Evolutionary conservation across 1,140 invertebrate species (phyloP).

Genomic region (Andricus grossulariae): DNA sequence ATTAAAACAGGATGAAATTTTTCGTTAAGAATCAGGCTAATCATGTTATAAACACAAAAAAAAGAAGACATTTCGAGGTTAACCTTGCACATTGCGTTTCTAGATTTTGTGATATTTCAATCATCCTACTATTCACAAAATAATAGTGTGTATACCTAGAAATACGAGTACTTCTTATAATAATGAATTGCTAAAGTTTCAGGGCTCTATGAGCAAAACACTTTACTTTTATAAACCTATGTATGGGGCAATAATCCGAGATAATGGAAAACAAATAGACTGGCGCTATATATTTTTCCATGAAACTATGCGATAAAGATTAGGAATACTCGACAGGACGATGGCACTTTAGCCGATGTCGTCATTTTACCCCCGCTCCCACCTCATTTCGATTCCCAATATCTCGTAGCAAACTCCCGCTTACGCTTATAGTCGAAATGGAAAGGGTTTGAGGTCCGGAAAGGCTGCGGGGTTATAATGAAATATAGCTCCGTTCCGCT

Average conservation of each 20-base stretch:
- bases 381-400: slow-evolving; percentile 44
- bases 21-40: no score
- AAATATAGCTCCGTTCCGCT: slow-evolving; percentile 75
- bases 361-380: slow-evolving; percentile 1
- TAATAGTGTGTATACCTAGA: no score
- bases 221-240: background rate
- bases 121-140: no score
- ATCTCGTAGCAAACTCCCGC: slow-evolving; percentile 44
- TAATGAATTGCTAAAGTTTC: no score
- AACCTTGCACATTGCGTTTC: no score
- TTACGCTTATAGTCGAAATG: slow-evolving; percentile 59
- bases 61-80: no score
- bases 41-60: no score
- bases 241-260: background rate
- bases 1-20: no score
- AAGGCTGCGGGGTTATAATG: slow-evolving; percentile 75
- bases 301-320: background rate
- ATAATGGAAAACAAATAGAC: slow-evolving; percentile 17
- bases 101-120: no score
- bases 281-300: slow-evolving; percentile 1
- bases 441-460: slow-evolving; percentile 71
- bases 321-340: background rate
- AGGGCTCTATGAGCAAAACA: no score
- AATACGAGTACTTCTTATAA: no score
- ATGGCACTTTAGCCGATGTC: slow-evolving; percentile 2